Percentiles rank a stretch among this genome's conserved stretches.
phyloP scores from a whole-genome alignment of 2,888 invertebrate species.

The Dendrolimus pini region DNA sequence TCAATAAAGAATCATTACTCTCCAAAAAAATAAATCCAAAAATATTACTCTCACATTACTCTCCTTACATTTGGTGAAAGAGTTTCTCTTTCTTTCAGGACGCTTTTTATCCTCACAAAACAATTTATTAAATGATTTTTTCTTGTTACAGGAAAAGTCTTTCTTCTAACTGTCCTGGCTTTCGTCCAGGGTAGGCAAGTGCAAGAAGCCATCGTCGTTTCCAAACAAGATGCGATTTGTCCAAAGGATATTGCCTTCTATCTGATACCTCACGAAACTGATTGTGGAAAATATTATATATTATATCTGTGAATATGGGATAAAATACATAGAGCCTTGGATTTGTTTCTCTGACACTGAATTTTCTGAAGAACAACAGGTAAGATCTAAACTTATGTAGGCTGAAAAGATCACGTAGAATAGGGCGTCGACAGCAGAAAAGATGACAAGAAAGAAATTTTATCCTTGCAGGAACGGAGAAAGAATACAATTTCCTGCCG shows the following conservation, averaged over 20 bases:
- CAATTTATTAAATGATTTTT: too few species aligned
- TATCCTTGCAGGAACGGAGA: too few species aligned
- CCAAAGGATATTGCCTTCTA: slow-evolving; percentile 59
- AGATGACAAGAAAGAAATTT: too few species aligned
- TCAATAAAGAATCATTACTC: too few species aligned
- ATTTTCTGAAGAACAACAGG: slow-evolving; percentile 5
- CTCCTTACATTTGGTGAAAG: too few species aligned
- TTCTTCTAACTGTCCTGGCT: slow-evolving; percentile 43
- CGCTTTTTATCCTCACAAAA: too few species aligned
- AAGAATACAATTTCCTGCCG: too few species aligned
- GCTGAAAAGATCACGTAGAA: too few species aligned
- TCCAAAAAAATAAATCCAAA: too few species aligned
- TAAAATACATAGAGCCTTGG: slow-evolving; percentile 13
- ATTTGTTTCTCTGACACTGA: slow-evolving; percentile 19
- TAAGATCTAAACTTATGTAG: neutral
- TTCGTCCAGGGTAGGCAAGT: neutral
- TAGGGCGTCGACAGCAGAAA: too few species aligned
- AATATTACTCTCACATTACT: too few species aligned
- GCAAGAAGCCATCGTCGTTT: neutral
- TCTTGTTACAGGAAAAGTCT: slow-evolving; percentile 8
- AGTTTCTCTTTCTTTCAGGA: too few species aligned
- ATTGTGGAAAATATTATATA: slow-evolving; percentile 27
- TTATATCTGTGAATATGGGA: slow-evolving; percentile 34
- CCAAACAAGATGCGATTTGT: slow-evolving; percentile 22
- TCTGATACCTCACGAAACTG: slow-evolving; percentile 17